Base-by-base conservation (phyloP, 2,113 vertebrate species). In the Australoheros scitulus region DNA sequence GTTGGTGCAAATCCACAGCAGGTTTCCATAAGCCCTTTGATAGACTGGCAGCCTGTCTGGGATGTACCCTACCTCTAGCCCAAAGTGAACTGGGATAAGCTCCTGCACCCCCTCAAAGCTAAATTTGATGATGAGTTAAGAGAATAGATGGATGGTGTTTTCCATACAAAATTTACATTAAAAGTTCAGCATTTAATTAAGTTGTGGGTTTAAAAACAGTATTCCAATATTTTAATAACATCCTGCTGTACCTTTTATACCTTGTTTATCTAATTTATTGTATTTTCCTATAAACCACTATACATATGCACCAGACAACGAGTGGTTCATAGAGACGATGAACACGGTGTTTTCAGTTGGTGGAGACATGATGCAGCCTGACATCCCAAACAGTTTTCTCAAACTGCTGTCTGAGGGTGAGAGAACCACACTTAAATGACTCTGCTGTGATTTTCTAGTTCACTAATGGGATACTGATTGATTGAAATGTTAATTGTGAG, bases 281-380 rank as follows among this genome's bases (percentile, higher is more conserved):
- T 84, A 55, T 86, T 86, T 95, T 96, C 96, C 96, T 97, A 96
- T 97, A 86, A 72, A 50, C 61, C 3, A 68, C 89, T 87, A 82
- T 95, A 99, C 96, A 15, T 98, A 97, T 98, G 96, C 98, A 61
- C 98, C 98, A 82, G 95, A 96, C 93, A 98, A 97, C 4, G 96
- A 96, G 3, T 99, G 98, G 98, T 99, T 99, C 92, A 97, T 99
- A 86, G 97, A 97, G 89, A 99, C 97, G 2, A 99, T 99, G 98
- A 99, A 96, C 90, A 95, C 97, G 2, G 97, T 98, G 60, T 98
- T 99, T 93, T 97, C 96, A 52, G 88, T 97, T 32, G 97, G 97
- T 72, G 98, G 98, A 85, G 98, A 99, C 65, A 93, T 95, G 74
- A 95, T 99, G 91, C 97, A 97, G 79, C 94, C 96, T 15, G 97